These are phyloP conservation scores for Eptatretus atami DNA, from an alignment of 2,797 vertebrate genomes.

Conservation along the genomic window DNA sequence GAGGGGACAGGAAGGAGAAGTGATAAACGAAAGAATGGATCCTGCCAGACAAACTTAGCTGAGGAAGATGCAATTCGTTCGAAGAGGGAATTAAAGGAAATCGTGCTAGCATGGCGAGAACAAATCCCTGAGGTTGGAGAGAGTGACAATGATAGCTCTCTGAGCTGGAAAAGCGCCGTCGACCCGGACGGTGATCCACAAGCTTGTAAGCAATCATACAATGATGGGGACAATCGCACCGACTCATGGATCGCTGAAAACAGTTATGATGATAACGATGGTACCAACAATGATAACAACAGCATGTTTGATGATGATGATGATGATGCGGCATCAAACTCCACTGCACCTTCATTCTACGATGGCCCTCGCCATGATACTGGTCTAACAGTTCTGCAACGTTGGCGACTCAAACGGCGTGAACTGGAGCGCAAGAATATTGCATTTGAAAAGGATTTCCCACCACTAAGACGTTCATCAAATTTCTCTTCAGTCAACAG, in stretches of 20 bases:
- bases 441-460: slow-evolving; percentile 4
- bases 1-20: too few relatives aligned
- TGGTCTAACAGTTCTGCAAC: not conserved
- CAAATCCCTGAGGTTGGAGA: slow-evolving; percentile 8
- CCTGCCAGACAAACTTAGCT: slow-evolving; percentile 9
- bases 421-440: not conserved
- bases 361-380: too few relatives aligned
- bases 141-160: slow-evolving; percentile 9
- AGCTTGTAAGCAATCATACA: too few relatives aligned
- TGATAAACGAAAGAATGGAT: too few relatives aligned
- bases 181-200: too few relatives aligned
- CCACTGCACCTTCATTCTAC: too few relatives aligned
- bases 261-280: not conserved
- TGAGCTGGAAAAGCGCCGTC: slow-evolving; percentile 10
- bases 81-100: slow-evolving; percentile 18
- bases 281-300: not conserved
- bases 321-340: not conserved
- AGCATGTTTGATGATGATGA: not conserved
- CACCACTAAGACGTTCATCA: not conserved
- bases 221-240: too few relatives aligned
- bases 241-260: not conserved
- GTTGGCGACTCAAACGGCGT: not conserved
- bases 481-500: too few relatives aligned
- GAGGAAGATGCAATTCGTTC: slow-evolving; percentile 19
- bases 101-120: slow-evolving; percentile 12